A percentile compares a stretch with the other conserved stretches of the same genome.
Evolutionary conservation across 2,888 invertebrate species (phyloP).

Genomic region (Dioctria rufipes): DNA sequence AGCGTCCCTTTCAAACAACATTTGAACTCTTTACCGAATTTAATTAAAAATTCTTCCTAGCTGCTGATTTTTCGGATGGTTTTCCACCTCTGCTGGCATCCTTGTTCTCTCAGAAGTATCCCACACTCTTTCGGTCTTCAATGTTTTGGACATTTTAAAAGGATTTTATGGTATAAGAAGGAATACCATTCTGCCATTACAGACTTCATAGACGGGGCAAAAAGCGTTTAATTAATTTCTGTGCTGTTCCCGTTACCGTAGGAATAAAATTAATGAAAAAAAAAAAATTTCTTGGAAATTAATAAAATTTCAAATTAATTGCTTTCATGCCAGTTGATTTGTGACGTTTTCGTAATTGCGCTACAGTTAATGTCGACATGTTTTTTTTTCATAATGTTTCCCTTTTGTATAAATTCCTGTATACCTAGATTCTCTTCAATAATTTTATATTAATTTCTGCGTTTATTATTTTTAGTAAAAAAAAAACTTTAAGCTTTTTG

Average conservation of each 20-base stretch:
- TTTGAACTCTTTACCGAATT: conserved; percentile 59
- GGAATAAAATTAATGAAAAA: conserved; percentile 56
- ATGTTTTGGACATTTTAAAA: conserved; percentile 58
- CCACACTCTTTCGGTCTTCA: conserved; percentile 44
- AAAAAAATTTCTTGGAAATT: conserved; percentile 36
- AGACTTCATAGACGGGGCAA: conserved; percentile 39
- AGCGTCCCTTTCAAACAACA: conserved; percentile 57
- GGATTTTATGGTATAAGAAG: conserved; percentile 39
- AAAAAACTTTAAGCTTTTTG: too few species aligned
- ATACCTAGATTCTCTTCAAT: too few species aligned
- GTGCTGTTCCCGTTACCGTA: conserved; percentile 35
- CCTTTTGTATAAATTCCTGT: too few species aligned
- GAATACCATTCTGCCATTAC: conserved; percentile 45
- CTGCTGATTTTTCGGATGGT: conserved; percentile 54
- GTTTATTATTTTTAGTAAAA: too few species aligned
- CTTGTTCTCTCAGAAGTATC: conserved; percentile 36
- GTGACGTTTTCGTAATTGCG: not conserved
- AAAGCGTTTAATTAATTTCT: conserved; percentile 51
- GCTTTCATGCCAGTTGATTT: conserved; percentile 32
- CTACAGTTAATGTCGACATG: too few species aligned
- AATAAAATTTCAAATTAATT: conserved; percentile 36
- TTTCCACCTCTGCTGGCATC: conserved; percentile 39
- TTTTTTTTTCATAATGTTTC: too few species aligned
- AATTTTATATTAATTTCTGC: too few species aligned
- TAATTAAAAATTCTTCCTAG: conserved; percentile 60